A percentile compares a stretch with the other conserved stretches of the same genome.
Evolutionary conservation across 2,888 invertebrate species (phyloP).

Genomic region (Operophtera brumata): DNA sequence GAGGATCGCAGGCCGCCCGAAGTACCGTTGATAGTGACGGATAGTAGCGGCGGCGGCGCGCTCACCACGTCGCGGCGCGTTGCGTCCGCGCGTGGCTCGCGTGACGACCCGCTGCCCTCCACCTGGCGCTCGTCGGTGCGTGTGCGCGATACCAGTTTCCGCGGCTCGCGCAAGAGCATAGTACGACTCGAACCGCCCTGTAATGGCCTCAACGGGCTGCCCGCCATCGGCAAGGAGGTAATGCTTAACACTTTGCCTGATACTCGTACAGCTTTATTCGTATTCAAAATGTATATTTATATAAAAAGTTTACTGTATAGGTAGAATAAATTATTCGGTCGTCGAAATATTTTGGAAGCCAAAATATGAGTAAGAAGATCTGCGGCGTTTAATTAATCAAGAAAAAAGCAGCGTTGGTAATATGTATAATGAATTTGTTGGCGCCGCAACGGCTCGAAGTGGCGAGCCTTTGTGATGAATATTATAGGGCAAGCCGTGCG

Average conservation of each 20-base stretch:
- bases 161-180: slow-evolving; percentile 82
- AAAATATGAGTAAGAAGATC: background rate
- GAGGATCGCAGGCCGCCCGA: slow-evolving; percentile 79
- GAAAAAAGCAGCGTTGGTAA: background rate
- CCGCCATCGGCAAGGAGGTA: slow-evolving; percentile 81
- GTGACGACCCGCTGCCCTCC: slow-evolving; percentile 68
- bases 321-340: background rate
- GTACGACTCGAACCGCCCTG: slow-evolving; percentile 84
- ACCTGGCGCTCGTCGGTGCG: slow-evolving; percentile 84
- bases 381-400: background rate
- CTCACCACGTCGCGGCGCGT: slow-evolving; percentile 68
- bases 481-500: slow-evolving; percentile 33
- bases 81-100: slow-evolving; percentile 67
- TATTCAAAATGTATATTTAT: background rate
- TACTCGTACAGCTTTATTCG: slow-evolving; percentile 8
- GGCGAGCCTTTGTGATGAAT: slow-evolving; percentile 30
- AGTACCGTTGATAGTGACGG: slow-evolving; percentile 73
- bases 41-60: slow-evolving; percentile 63
- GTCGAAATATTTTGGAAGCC: background rate
- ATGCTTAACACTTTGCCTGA: slow-evolving; percentile 62
- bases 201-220: slow-evolving; percentile 82
- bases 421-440: slow-evolving; percentile 7
- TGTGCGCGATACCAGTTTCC: slow-evolving; percentile 82
- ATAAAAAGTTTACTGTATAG: background rate
- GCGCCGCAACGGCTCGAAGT: slow-evolving; percentile 8